Base-by-base conservation (phyloP, 92 coral and sea anemone species). In the Porites evermanni region DNA sequence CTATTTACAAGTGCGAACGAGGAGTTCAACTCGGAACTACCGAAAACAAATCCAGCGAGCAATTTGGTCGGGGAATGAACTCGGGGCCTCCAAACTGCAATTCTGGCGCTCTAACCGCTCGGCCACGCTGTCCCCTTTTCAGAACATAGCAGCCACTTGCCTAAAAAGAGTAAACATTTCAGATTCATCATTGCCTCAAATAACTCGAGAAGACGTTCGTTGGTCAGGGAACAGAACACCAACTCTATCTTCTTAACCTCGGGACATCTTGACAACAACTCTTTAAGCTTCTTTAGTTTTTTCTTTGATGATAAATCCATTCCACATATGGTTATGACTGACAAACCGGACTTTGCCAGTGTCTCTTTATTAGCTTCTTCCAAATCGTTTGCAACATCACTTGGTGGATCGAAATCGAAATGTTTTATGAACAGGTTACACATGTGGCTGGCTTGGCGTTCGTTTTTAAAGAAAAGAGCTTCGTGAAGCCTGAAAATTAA, bases 391-490 rank as follows among this genome's bases (percentile, higher is more conserved):
- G 54, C 21, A 23, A 78, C 54, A 32, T 88, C 88, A 12, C 70
- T 63, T 20, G 67, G 32, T 16, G 82, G 69, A 32, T 74, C 76
- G 56, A 88, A 88, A 66, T 76, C 79, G 64, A 88, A 88, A 58
- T 88, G 88, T n/a, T 70, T 70, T 53, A 75, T 60, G 12, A 88
- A 79, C 47, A 75, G 59, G 51, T 68, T 82, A 78, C 91, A 88
- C 23, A 88, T 73, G 60, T 81, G 75, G 44, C 24, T 24, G 52
- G 67, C 75, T 47, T 82, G 88, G 7, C 88, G 88, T 54, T 47
- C 77, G 63, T 88, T 78, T 38, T 53, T 82, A 24, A 61, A 52
- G 29, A 21, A n/a, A 58, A 88, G 67, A n/a, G 84, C 91, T 64
- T 77, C 91, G 44, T 83, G 91, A 47, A 88, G 91, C 38, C 91